Conservation (phyloP, 2,888 invertebrate genomes). For the Argyresthia goedartella region DNA sequence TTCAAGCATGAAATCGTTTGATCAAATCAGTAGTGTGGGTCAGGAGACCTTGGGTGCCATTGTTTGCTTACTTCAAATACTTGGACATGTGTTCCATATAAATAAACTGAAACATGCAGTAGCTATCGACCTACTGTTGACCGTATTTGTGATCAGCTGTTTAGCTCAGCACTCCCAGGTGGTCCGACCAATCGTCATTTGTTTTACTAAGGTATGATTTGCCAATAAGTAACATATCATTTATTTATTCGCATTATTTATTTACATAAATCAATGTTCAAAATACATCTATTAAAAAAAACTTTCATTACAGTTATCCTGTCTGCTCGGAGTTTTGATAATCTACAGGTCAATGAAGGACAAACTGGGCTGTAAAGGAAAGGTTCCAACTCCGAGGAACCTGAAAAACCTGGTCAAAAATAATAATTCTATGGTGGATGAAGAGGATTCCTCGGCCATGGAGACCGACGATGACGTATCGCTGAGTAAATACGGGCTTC, state of each 20-base stretch:
- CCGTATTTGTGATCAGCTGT: constrained; percentile 39
- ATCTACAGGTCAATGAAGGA: constrained; percentile 39
- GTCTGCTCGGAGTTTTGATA: constrained; percentile 35
- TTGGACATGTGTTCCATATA: constrained; percentile 47
- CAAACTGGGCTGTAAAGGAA: constrained; percentile 4
- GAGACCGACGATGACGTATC: constrained; percentile 63
- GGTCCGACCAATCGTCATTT: constrained; percentile 31
- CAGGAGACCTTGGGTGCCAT: constrained; percentile 48
- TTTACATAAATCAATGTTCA: not conserved
- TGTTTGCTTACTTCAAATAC: constrained; percentile 49
- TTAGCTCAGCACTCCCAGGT: constrained; percentile 28
- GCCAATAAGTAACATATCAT: not conserved
- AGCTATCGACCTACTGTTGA: constrained; percentile 49
- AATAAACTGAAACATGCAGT: constrained; percentile 44
- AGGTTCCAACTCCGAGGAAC: constrained; percentile 27
- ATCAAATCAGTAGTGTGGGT: constrained; percentile 30
- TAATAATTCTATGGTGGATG: constrained; percentile 27
- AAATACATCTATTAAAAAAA: not conserved
- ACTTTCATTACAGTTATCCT: constrained; percentile 40
- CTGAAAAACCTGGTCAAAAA: constrained; percentile 35
- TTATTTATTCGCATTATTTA: not conserved
- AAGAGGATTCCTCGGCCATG: constrained; percentile 34
- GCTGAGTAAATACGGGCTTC: constrained; percentile 52
- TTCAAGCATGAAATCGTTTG: constrained; percentile 29
- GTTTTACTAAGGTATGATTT: constrained; percentile 45